Evolutionary conservation across 2,888 invertebrate species (phyloP).

Genomic region (Liposcelis brunnea): DNA sequence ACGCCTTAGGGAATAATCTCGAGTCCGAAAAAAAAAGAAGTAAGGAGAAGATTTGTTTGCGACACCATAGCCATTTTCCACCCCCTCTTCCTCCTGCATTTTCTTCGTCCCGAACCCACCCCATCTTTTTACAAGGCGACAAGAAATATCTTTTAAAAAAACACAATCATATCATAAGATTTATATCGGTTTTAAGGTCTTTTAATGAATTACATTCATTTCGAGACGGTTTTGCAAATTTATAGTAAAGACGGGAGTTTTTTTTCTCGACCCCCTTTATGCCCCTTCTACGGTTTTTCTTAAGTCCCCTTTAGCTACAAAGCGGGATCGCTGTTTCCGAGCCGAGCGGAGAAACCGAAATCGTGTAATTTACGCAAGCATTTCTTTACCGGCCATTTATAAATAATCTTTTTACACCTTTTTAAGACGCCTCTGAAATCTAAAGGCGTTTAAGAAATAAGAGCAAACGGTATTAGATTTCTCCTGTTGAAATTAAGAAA

Average conservation of each 20-base stretch:
- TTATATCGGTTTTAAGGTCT: conserved; percentile 4
- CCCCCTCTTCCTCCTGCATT: conserved; percentile 6
- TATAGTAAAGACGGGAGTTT: conserved; percentile 14
- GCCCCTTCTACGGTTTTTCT: too few relatives aligned
- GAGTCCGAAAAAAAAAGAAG: conserved; percentile 12
- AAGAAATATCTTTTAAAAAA: conserved; percentile 2
- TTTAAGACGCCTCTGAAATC: too few relatives aligned
- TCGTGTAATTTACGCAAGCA: too few relatives aligned
- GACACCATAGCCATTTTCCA: conserved; percentile 11
- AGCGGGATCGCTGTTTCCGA: too few relatives aligned
- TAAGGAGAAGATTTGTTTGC: conserved; percentile 16
- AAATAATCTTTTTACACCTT: too few relatives aligned
- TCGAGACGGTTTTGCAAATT: conserved; percentile 14
- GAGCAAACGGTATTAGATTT: too few relatives aligned
- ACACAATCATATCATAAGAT: conserved; percentile 8
- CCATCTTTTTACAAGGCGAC: background rate
- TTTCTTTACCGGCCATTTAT: too few relatives aligned
- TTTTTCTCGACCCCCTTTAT: background rate
- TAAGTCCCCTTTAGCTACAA: too few relatives aligned
- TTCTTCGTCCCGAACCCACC: conserved; percentile 3
- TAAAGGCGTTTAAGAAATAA: too few relatives aligned
- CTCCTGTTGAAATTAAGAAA: too few relatives aligned
- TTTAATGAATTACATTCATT: conserved; percentile 9
- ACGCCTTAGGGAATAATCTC: conserved; percentile 15
- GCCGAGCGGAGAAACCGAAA: too few relatives aligned